Conservation (phyloP, 1,140 invertebrate genomes). For the Pseudobourletiella spinata region DNA sequence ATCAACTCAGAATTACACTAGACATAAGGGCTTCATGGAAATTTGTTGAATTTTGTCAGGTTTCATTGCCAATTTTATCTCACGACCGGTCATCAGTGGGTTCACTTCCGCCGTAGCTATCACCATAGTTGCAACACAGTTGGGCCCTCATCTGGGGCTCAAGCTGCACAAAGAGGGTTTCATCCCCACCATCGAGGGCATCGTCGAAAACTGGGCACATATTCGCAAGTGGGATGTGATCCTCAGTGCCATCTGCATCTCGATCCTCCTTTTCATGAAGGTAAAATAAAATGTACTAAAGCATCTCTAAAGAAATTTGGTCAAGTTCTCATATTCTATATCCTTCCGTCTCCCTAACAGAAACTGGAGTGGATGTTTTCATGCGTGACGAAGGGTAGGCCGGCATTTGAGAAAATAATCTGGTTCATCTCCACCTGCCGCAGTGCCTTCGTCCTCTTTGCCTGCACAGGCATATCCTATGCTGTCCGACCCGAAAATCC, state of each 20-base stretch:
- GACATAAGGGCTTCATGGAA: background rate
- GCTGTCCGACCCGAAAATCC: no score
- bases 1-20: background rate
- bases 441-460: conserved; percentile 44
- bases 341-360: conserved; percentile 5
- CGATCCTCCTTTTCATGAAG: conserved; percentile 56
- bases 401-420: conserved; percentile 34
- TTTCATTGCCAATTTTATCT: conserved; percentile 84
- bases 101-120: conserved; percentile 84
- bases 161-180: conserved; percentile 56
- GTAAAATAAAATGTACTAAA: no score
- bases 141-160: conserved; percentile 68
- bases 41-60: conserved; percentile 47
- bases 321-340: no score
- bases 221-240: conserved; percentile 55
- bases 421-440: conserved; percentile 42
- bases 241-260: conserved; percentile 57
- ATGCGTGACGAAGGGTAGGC: background rate
- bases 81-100: conserved; percentile 75
- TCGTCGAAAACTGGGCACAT: conserved; percentile 57
- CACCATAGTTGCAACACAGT: conserved; percentile 72
- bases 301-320: no score
- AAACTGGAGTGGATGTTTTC: conserved; percentile 5
- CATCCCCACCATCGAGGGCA: conserved; percentile 50
- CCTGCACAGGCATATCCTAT: background rate